A percentile compares a stretch with the other conserved stretches of the same genome.
These are phyloP conservation scores for Tupaia tana DNA, from an alignment of 2,113 vertebrate genomes.

Conservation along the genomic window DNA sequence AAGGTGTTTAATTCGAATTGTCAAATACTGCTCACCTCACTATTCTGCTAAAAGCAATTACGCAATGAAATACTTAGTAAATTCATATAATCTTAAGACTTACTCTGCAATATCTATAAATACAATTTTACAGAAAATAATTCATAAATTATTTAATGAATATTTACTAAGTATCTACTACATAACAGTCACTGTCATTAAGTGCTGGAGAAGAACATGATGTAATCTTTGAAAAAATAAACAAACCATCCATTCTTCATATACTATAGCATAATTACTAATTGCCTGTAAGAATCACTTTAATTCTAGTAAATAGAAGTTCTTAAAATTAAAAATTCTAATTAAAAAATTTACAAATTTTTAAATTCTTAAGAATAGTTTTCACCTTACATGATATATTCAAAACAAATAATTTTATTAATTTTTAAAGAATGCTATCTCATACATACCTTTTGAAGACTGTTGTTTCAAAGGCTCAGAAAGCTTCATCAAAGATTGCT, in stretches of 20 bases:
- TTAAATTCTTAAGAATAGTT: not conserved
- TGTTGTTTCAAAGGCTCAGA: slow-evolving; percentile 86
- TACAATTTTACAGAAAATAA: slow-evolving; percentile 38
- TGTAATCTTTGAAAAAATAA: slow-evolving; percentile 28
- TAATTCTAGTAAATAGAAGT: not conserved
- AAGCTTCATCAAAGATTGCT: slow-evolving; percentile 88
- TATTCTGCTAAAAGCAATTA: slow-evolving; percentile 23
- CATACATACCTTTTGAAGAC: slow-evolving; percentile 89
- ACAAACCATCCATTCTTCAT: not conserved
- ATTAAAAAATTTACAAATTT: too few relatives aligned
- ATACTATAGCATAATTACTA: not conserved
- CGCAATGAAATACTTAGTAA: slow-evolving; percentile 33
- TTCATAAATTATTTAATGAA: not conserved
- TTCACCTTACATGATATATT: not conserved
- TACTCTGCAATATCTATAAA: not conserved
- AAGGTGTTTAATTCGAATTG: slow-evolving; percentile 44
- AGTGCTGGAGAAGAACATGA: not conserved
- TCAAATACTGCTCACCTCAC: slow-evolving; percentile 19
- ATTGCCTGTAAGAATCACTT: slow-evolving; percentile 7
- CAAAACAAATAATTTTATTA: slow-evolving; percentile 4
- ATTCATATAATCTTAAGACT: not conserved
- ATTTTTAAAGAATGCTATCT: slow-evolving; percentile 15
- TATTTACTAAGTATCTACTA: not conserved
- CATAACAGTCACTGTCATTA: not conserved
- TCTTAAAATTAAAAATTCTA: too few relatives aligned